These are phyloP conservation scores for Zaprionus kolodkinae DNA, from an alignment of 1,140 invertebrate genomes.

Conservation along the genomic window DNA sequence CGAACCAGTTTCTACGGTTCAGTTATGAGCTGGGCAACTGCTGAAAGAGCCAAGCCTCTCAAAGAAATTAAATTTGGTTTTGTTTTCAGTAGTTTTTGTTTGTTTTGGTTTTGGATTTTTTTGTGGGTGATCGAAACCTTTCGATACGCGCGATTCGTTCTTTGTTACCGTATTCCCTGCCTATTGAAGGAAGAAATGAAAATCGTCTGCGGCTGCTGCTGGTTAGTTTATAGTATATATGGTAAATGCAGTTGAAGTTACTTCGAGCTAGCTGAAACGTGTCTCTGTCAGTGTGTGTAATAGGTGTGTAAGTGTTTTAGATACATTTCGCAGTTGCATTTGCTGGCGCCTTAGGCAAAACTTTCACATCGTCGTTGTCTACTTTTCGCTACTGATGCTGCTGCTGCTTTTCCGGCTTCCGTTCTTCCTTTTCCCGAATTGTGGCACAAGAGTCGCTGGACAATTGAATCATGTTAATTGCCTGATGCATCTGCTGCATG, in stretches of 20 bases:
- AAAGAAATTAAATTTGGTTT: conserved; percentile 18
- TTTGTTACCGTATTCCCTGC: conserved; percentile 27
- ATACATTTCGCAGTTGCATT: conserved; percentile 69
- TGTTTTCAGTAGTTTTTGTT: background rate
- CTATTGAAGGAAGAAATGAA: conserved; percentile 18
- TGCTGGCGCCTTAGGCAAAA: conserved; percentile 67
- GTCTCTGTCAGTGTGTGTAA: conserved; percentile 27
- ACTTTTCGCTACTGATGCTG: conserved; percentile 28
- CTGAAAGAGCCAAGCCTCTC: conserved; percentile 21
- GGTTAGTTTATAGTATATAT: conserved; percentile 34
- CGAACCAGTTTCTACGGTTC: conserved; percentile 20
- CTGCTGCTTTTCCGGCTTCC: conserved; percentile 22
- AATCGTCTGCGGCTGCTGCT: conserved; percentile 15
- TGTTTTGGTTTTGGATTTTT: conserved; percentile 1
- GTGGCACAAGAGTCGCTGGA: conserved; percentile 76
- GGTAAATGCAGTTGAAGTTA: conserved; percentile 75
- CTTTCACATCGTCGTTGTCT: conserved; percentile 45
- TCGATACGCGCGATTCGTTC: conserved; percentile 25
- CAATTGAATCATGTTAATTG: conserved; percentile 83
- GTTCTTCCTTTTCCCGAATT: conserved; percentile 57
- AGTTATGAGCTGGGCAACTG: conserved; percentile 9
- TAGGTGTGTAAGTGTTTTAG: conserved; percentile 64
- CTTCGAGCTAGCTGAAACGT: conserved; percentile 78
- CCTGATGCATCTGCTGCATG: conserved; percentile 64
- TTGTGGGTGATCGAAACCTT: conserved; percentile 40